These are phyloP conservation scores for Autographa gamma DNA, from an alignment of 2,888 invertebrate genomes.

Conservation along the genomic window DNA sequence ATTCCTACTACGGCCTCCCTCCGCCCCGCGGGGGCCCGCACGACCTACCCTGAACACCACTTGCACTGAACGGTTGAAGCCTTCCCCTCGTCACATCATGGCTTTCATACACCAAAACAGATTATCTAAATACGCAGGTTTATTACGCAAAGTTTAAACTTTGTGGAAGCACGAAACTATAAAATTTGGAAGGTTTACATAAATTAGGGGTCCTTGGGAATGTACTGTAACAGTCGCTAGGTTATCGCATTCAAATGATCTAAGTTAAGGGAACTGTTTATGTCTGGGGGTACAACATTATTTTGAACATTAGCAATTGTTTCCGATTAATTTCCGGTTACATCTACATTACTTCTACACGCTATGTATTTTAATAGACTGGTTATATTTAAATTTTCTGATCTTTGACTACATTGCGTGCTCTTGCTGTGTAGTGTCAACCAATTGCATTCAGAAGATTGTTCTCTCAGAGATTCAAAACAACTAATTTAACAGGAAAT, in stretches of 20 bases:
- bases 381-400: background rate
- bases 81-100: slow-evolving; percentile 80
- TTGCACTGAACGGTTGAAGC: slow-evolving; percentile 80
- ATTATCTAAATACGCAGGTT: slow-evolving; percentile 41
- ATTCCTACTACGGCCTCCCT: slow-evolving; percentile 84
- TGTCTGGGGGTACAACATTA: slow-evolving; percentile 18
- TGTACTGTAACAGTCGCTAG: slow-evolving; percentile 21
- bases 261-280: slow-evolving; percentile 28
- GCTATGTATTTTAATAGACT: background rate
- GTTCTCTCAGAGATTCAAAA: too few species aligned
- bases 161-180: slow-evolving; percentile 25
- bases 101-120: slow-evolving; percentile 57
- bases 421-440: too few species aligned
- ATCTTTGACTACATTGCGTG: background rate
- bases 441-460: too few species aligned
- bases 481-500: too few species aligned
- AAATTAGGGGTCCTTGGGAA: slow-evolving; percentile 28
- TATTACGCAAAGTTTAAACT: slow-evolving; percentile 27
- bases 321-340: slow-evolving; percentile 47
- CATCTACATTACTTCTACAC: slow-evolving; percentile 39
- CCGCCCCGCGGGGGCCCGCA: slow-evolving; percentile 74
- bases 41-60: slow-evolving; percentile 83
- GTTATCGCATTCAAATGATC: slow-evolving; percentile 39
- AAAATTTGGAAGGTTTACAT: slow-evolving; percentile 29
- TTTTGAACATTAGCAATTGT: slow-evolving; percentile 34